A percentile compares a stretch with the other conserved stretches of the same genome.
phyloP scores from a whole-genome alignment of 2,113 vertebrate species.

The Strix aluco region DNA sequence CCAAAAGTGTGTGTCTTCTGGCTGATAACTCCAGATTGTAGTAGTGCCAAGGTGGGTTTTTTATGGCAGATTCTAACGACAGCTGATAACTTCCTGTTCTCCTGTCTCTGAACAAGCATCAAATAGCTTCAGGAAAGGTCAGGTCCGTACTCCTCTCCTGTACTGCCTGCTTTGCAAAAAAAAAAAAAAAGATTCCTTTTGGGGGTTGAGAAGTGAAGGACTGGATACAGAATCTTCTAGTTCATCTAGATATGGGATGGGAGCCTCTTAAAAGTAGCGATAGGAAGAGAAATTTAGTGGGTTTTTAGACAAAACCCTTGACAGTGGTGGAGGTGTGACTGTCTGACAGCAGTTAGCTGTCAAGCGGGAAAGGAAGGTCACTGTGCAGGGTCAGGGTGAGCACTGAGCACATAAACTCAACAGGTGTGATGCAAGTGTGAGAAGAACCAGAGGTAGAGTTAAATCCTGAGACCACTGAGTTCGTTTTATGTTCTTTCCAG shows the following conservation, averaged over 20 bases:
- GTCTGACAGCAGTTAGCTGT: background rate
- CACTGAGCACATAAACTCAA: background rate
- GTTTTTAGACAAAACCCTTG: background rate
- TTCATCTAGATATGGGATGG: background rate
- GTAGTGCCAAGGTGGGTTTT: background rate
- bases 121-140: background rate
- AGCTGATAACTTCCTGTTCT: background rate
- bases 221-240: background rate
- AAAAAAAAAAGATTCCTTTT: background rate
- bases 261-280: background rate
- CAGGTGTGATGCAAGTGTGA: background rate
- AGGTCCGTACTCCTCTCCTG: background rate
- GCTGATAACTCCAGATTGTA: background rate
- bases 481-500: background rate
- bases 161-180: background rate
- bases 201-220: background rate
- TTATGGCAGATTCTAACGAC: background rate
- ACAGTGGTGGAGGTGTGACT: background rate
- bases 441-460: background rate
- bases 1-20: background rate
- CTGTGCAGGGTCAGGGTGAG: background rate
- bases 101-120: background rate
- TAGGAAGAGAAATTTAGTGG: background rate
- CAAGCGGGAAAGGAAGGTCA: background rate
- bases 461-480: background rate